Base-by-base conservation (phyloP, 2,888 invertebrate genomes). In the Drosophila rellima region DNA sequence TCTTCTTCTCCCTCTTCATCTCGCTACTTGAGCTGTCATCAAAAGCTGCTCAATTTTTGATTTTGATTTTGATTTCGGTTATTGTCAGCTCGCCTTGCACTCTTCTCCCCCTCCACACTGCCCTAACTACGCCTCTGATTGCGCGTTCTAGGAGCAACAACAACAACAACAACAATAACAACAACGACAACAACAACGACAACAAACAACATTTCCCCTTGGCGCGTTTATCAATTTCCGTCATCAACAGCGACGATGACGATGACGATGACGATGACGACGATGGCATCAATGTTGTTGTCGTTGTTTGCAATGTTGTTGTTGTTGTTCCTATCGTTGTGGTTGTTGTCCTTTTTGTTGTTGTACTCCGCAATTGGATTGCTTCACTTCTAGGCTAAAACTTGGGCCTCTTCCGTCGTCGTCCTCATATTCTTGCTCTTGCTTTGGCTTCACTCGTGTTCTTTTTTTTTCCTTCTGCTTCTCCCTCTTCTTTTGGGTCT, bases 21-120 rank as follows among this genome's bases (percentile, higher is more conserved):
- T 20, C 52, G 80, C 74, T 67, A 81, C 88, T 89, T 75, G 80
- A 86, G 85, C 86, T 88, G 89, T 88, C 86, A 86, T 89, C 89
- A 84, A 88, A 89, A 86, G 89, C 88, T 85, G 85, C 86, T 89
- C 88, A 89, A 80, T 82, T 89, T 86, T 88, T 89, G 89, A 89
- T 89, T 85, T 86, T 70, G 82, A 84, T 84, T 85, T 84, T 83
- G 74, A 85, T 89, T 85, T 81, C 73, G 73, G 78, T 78, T 74
- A 82, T 82, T 82, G 83, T 74, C 56, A 60, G 77, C 63, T 63
- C 42, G 42, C 44, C 47, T 10, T 5, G n/a, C 18, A 20, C 23
- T 10, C 42, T 29, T 8, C 17, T 7, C 15, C 6, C 45, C 51
- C 44, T 4, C 7, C 8, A 23, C 44, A 11, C 5, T 18, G 5